Percentiles rank a stretch among this genome's conserved stretches.
Conservation (phyloP, 2,797 vertebrate species). For the Mormyrops attenuatus region DNA sequence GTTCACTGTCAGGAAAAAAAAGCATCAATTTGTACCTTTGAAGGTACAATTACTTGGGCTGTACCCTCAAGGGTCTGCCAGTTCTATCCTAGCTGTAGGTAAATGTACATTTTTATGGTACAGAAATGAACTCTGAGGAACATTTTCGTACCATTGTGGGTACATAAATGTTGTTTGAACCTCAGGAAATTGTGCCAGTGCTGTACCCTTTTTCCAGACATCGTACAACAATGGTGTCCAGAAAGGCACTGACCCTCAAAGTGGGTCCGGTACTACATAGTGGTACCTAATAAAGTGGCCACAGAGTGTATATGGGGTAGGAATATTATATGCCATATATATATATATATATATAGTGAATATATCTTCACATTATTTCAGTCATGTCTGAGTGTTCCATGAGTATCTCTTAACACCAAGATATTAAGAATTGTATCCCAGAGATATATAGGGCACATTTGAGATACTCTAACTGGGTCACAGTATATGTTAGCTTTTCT, state of each 20-base stretch:
- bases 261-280: not conserved
- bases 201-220: not conserved
- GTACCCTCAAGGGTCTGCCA: not conserved
- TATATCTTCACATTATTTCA: not conserved
- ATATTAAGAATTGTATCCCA: not conserved
- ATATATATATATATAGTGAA: not conserved
- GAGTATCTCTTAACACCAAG: not conserved
- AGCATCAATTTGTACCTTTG: not conserved
- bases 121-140: not conserved
- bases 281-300: not conserved
- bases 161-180: not conserved
- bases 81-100: not conserved
- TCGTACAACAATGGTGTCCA: not conserved
- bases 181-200: not conserved
- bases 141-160: not conserved
- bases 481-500: conserved; percentile 37
- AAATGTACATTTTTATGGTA: not conserved
- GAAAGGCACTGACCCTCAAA: not conserved
- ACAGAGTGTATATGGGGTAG: not conserved
- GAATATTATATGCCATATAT: not conserved
- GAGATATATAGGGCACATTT: conserved; percentile 9
- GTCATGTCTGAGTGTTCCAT: not conserved
- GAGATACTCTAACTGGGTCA: conserved; percentile 37
- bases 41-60: not conserved
- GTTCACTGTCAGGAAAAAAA: not conserved